These are phyloP conservation scores for Elaphurus davidianus DNA, from an alignment of 2,113 vertebrate genomes.

Conservation along the genomic window DNA sequence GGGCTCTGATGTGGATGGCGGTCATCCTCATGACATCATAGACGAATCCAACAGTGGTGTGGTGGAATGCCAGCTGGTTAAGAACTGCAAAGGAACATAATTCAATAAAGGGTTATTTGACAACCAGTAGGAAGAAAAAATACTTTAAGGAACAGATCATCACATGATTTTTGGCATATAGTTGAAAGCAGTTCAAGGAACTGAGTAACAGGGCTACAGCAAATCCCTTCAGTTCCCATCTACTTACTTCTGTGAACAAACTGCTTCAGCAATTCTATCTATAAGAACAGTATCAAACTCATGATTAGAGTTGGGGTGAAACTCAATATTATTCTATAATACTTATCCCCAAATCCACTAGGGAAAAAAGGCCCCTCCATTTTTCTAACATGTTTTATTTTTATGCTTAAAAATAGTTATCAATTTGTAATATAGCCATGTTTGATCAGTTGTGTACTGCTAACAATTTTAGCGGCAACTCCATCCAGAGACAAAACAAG, in stretches of 20 bases:
- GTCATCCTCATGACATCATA: neutral
- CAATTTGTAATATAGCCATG: neutral
- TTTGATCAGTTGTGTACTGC: neutral
- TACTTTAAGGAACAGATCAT: neutral
- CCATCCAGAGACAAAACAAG: neutral
- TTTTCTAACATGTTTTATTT: neutral
- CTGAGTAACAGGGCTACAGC: neutral
- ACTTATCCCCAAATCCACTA: neutral
- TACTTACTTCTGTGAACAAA: conserved; percentile 13
- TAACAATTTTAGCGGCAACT: neutral
- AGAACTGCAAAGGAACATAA: neutral
- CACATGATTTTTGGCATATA: neutral
- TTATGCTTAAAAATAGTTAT: neutral
- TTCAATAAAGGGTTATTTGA: neutral
- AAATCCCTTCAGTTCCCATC: neutral
- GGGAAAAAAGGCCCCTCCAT: neutral
- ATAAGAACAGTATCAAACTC: neutral
- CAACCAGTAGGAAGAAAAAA: neutral
- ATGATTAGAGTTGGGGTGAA: neutral
- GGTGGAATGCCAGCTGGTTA: neutral
- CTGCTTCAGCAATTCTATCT: neutral
- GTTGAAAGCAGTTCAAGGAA: neutral
- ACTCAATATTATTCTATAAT: neutral
- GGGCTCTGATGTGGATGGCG: neutral
- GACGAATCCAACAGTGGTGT: neutral